Evolutionary conservation across 2,888 invertebrate genomes (phyloP), one percentile per base, ranked within the genome.

Genomic region (Pharmacophagus antenor): DNA sequence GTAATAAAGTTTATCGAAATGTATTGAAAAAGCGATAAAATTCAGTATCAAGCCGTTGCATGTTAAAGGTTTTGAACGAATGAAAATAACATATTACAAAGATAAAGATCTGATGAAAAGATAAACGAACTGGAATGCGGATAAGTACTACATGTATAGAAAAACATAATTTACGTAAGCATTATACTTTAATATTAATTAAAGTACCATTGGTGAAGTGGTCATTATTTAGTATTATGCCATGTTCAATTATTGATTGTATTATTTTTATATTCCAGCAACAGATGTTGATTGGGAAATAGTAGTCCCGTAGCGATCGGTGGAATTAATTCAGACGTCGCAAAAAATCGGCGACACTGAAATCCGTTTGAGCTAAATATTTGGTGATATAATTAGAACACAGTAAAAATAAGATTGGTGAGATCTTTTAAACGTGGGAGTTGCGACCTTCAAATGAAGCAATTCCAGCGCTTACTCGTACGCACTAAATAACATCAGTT

Each of bases 341-440:
- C 12, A 22, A 27, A 58, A 22, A 47, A 21, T 47, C 18, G 20
- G 44, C 27, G 20, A 42, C 41, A 68, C 82, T 37, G 78, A 80
- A 81, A 74, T 74, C 76, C 79, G 81, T 73, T 65, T 66, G 77
- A 63, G 74, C 70, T 72, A 73, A 80, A 76, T 76, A 74, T 73
- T 73, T 68, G 69, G 68, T 67, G 67, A 70, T 86, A 86, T 82
- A 85, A 85, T 82, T 85, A 84, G 82, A 80, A 56, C 70, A 69
- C 69, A 70, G 72, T 85, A 84, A 79, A 81, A 84, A 86, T 88
- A 88, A 80, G 58, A 62, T 73, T 77, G 76, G 77, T 77, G 79
- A 78, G 79, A 74, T 78, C 74, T 80, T 78, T 74, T 70, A 70
- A 70, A 78, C 74, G 88, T 87, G 80, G 85, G 85, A 67, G 80